A percentile compares a stretch with the other conserved stretches of the same genome.
Conservation (phyloP, 2,113 vertebrate genomes). For the Chloroceryle aenea region DNA sequence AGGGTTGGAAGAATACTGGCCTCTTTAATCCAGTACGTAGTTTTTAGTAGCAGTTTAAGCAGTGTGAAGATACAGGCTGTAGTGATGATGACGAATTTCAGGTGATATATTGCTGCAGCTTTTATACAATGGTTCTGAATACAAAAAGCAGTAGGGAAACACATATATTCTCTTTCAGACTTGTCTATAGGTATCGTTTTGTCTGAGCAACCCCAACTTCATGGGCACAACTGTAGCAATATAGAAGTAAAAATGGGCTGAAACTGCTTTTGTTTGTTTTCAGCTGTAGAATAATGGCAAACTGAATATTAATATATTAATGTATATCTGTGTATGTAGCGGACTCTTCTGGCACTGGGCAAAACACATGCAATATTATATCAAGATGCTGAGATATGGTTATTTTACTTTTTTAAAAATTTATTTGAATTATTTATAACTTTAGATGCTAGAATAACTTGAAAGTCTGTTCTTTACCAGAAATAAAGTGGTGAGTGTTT, state of each 20-base stretch:
- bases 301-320: neutral
- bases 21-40: neutral
- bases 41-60: neutral
- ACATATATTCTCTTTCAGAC: neutral
- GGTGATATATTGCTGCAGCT: neutral
- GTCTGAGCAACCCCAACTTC: neutral
- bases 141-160: neutral
- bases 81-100: neutral
- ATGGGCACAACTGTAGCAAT: neutral
- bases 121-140: neutral
- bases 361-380: neutral
- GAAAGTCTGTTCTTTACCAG: neutral
- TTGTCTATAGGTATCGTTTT: neutral
- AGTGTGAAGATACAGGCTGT: neutral
- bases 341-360: neutral
- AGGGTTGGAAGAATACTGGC: neutral
- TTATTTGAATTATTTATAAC: rapidly evolving
- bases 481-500: neutral
- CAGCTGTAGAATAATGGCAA: neutral
- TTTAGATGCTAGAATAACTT: neutral
- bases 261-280: neutral
- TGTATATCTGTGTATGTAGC: neutral
- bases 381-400: neutral
- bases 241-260: neutral
- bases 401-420: neutral